Evolutionary conservation across 2,888 invertebrate species (phyloP), one percentile per base, ranked within the genome.

Genomic region (Sinhomidia bicolor): DNA sequence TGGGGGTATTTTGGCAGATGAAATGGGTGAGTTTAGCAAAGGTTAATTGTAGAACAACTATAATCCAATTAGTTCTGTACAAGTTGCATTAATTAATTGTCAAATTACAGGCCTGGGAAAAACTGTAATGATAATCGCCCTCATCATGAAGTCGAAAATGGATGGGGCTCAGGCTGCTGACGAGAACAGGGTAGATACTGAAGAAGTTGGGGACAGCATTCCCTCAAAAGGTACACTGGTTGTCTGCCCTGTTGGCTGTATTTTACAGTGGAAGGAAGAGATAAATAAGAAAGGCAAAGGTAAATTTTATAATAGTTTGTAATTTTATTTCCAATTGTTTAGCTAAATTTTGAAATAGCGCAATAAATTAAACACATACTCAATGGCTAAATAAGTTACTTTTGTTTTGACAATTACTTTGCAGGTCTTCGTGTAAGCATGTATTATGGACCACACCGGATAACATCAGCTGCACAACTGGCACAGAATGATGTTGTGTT

Each of bases 191-290:
- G 44, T 87, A 1, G 36, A 78, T 14, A 41, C 85, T 29, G 82
- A 87, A 14, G 84, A 89, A 12, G 68, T 47, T 0, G 54, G 78
- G 6, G 85, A 86, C 5, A 80, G 92, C 0, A 91, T 92, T 54
- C 90, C 91, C 0, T 91, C 92, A 20, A 78, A 96, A 12, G 96
- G 96, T 23, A 97, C 97, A 0, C 94, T 99, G n/a, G 96, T 99
- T 0, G 95, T 99, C 0, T 98, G 98, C 93, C 99, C 99, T 0
- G 98, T 99, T 1, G 97, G 97, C 62, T 95, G 99, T 71, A 94
- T 99, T 85, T 95, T 96, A 91, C 99, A 99, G 93, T 99, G 99
- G 99, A 95, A 96, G 88, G 94, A 94, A 14, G 98, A 99, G 94
- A 95, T 98, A 9, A 93, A 94, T 10, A 95, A 94, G 41, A 96